Base-by-base conservation (phyloP, 2,113 vertebrate genomes). In the Pyxicephalus adspersus region DNA sequence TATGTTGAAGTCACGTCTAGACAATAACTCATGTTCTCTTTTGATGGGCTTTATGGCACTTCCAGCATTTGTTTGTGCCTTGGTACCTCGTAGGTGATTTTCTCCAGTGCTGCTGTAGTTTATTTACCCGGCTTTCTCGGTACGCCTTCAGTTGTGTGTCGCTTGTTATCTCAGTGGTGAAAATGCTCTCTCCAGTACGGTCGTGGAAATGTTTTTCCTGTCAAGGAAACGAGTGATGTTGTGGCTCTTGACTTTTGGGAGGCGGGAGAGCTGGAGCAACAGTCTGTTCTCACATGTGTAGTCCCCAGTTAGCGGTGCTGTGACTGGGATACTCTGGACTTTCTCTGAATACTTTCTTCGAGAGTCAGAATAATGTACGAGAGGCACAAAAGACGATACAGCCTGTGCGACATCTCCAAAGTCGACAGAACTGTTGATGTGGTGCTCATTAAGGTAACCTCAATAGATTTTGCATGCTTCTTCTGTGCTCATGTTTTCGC, bases 361-460 rank as follows among this genome's bases (percentile, higher is more conserved):
- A 82, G 83, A 72, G 80, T 72, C 76, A 83, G 89, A 78, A 95
- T 89, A 84, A 99, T 99, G 97, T 99, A 99, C 7, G 97, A 99
- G n/a, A 93, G 97, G 80, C 92, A 98, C 90, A 98, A 94, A 91
- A 90, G 96, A 91, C 94, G 96, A 77, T 99, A 98, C 88, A 98
- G 96, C 86, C 88, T 99, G 52, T 96, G 95, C 52, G 94, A 94
- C 83, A 93, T 95, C 74, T 94, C 95, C 89, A 97, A 94, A 87
- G 95, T 94, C 82, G 94, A 96, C 89, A 92, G 94, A 86, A 89
- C 93, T 23, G 93, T 96, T 84, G 96, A 98, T 78, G 97, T 99
- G 88, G 96, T 99, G 82, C 85, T 99, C 84, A 90, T 98, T 70
- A 98, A 98, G 97, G 97, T 99, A 96, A 86, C 38, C 11, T 8